Evolutionary conservation across 1,140 invertebrate genomes (phyloP).

Genomic region (Drosophila lacertosa): DNA sequence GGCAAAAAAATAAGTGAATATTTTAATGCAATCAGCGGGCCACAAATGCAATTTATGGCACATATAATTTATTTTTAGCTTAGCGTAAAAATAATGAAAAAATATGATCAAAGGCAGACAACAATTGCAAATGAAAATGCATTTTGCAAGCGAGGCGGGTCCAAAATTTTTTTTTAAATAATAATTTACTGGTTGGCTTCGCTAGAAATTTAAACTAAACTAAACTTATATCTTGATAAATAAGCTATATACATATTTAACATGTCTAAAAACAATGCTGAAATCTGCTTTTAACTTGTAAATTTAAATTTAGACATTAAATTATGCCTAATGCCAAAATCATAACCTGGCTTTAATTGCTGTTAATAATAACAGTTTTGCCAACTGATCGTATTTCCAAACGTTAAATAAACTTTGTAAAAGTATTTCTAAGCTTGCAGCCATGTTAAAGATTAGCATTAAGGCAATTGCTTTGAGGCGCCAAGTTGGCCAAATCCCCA

Average conservation of each 20-base stretch:
- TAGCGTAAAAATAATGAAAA: slow-evolving; percentile 7
- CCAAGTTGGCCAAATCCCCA: slow-evolving; percentile 14
- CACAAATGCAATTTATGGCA: slow-evolving; percentile 50
- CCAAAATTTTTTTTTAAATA: background rate
- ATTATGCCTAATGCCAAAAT: too few species aligned
- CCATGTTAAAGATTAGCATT: slow-evolving; percentile 18
- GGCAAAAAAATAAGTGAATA: slow-evolving; percentile 17
- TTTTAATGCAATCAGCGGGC: slow-evolving; percentile 51
- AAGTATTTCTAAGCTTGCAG: background rate
- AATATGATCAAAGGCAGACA: slow-evolving; percentile 10
- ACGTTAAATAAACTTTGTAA: background rate
- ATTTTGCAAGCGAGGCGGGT: slow-evolving; percentile 2
- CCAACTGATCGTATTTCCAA: too few species aligned
- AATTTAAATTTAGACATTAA: too few species aligned
- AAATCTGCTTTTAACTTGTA: too few species aligned
- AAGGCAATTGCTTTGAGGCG: slow-evolving; percentile 34
- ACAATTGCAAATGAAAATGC: slow-evolving; percentile 22
- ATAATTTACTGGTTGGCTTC: background rate
- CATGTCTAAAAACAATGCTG: too few species aligned
- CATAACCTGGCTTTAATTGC: too few species aligned
- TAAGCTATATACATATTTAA: too few species aligned
- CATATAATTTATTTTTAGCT: slow-evolving; percentile 22
- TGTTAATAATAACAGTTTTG: too few species aligned
- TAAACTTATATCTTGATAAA: too few species aligned
- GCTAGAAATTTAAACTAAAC: too few species aligned